Conservation (phyloP, 2,113 vertebrate species). For the Saimiri boliviensis region DNA sequence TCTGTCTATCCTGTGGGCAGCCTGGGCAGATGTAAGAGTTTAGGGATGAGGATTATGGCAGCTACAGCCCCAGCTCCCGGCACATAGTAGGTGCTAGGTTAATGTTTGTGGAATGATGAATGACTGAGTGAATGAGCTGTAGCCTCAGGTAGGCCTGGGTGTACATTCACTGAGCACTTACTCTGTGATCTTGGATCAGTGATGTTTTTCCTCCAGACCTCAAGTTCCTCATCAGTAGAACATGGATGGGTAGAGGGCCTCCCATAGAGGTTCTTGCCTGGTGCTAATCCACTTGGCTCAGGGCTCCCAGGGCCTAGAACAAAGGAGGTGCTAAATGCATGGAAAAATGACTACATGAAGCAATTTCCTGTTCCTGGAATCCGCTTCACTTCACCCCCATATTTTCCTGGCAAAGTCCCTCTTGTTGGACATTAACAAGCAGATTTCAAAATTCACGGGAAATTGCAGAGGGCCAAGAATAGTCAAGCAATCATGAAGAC, state of each 20-base stretch:
- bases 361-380: neutral
- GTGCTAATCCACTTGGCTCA: neutral
- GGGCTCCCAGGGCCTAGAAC: neutral
- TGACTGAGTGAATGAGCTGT: neutral
- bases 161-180: accelerated
- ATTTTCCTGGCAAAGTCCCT: neutral
- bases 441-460: neutral
- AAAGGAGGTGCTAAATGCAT: neutral
- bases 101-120: neutral
- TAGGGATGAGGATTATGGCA: neutral
- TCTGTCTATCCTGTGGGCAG: neutral
- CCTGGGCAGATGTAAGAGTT: accelerated
- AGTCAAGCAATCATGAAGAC: neutral
- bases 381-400: neutral
- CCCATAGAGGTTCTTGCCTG: accelerated
- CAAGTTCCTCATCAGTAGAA: neutral
- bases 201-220: neutral
- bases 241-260: accelerated
- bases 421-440: neutral
- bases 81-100: neutral
- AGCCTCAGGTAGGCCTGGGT: neutral
- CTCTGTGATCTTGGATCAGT: neutral
- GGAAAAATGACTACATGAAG: neutral
- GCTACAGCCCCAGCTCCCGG: too few species aligned
- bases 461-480: neutral